Evolutionary conservation across 2,113 vertebrate genomes (phyloP).

Genomic region (Lepus europaeus): DNA sequence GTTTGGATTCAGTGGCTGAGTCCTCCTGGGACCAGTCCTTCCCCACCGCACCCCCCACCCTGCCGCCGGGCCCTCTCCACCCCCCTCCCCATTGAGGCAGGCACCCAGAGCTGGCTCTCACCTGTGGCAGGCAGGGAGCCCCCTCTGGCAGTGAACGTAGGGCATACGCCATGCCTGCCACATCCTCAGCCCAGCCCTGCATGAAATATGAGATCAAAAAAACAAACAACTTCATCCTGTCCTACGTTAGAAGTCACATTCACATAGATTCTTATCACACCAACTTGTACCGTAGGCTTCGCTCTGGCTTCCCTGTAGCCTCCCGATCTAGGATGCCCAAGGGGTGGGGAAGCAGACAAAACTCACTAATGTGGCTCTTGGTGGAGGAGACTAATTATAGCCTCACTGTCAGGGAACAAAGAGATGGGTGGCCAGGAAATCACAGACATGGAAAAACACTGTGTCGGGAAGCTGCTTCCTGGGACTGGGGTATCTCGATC

Average conservation of each 20-base stretch:
- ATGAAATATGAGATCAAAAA: conserved; percentile 85
- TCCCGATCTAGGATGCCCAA: not conserved
- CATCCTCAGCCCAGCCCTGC: conserved; percentile 86
- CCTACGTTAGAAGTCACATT: conserved; percentile 77
- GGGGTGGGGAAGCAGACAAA: not conserved
- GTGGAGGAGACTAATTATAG: not conserved
- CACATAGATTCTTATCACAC: conserved; percentile 70
- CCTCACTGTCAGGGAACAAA: not conserved
- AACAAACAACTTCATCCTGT: conserved; percentile 84
- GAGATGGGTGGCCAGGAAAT: not conserved
- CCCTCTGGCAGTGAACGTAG: conserved; percentile 85
- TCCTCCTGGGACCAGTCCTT: conserved; percentile 25
- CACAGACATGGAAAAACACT: not conserved
- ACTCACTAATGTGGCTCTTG: not conserved
- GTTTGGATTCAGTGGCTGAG: conserved; percentile 9
- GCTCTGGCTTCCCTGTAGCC: not conserved
- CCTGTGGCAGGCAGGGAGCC: conserved; percentile 86
- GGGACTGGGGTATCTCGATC: not conserved
- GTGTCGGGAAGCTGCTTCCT: not conserved
- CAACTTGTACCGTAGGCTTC: not conserved
- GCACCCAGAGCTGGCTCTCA: conserved; percentile 85
- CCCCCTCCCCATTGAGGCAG: conserved; percentile 67
- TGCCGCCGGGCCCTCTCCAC: not conserved
- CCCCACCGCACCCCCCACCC: conserved; percentile 62
- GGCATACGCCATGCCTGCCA: conserved; percentile 85